Evolutionary conservation across 1,140 invertebrate genomes (phyloP).

Genomic region (Phthorimaea operculella): DNA sequence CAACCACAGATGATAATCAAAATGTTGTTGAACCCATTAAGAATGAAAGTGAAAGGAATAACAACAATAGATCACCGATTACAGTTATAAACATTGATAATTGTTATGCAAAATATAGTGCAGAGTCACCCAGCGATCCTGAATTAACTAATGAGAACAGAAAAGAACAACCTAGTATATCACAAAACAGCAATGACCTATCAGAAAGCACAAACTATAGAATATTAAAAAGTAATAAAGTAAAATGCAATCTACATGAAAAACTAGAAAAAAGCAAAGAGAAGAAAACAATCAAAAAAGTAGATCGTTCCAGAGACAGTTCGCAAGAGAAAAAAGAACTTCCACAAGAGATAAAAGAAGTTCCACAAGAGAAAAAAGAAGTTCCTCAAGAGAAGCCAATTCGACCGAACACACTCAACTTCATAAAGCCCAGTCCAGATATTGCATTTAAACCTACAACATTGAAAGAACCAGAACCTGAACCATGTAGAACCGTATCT

Average conservation of each 20-base stretch:
- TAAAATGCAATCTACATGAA: conserved; percentile 57
- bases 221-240: conserved; percentile 60
- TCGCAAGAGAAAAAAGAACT: conserved; percentile 14
- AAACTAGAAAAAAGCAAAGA: conserved; percentile 49
- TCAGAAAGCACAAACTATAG: conserved; percentile 55
- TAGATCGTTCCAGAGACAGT: conserved; percentile 17
- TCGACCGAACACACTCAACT: conserved; percentile 60
- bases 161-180: conserved; percentile 23
- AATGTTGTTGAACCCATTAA: conserved; percentile 47
- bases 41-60: conserved; percentile 22
- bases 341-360: conserved; percentile 11
- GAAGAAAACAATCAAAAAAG: conserved; percentile 58
- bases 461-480: conserved; percentile 37
- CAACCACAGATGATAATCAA: conserved; percentile 59
- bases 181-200: conserved; percentile 29
- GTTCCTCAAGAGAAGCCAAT: conserved; percentile 40
- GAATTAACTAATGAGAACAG: conserved; percentile 55
- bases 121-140: conserved; percentile 53
- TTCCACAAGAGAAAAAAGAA: conserved; percentile 28
- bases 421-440: conserved; percentile 60
- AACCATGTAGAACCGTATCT: conserved; percentile 43
- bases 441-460: conserved; percentile 59
- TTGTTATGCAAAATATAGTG: conserved; percentile 52
- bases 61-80: conserved; percentile 36
- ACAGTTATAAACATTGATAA: conserved; percentile 60